Percentiles rank a stretch among this genome's conserved stretches.
Evolutionary conservation across 2,888 invertebrate species (phyloP).

Genomic region (Apotomis betuletana): DNA sequence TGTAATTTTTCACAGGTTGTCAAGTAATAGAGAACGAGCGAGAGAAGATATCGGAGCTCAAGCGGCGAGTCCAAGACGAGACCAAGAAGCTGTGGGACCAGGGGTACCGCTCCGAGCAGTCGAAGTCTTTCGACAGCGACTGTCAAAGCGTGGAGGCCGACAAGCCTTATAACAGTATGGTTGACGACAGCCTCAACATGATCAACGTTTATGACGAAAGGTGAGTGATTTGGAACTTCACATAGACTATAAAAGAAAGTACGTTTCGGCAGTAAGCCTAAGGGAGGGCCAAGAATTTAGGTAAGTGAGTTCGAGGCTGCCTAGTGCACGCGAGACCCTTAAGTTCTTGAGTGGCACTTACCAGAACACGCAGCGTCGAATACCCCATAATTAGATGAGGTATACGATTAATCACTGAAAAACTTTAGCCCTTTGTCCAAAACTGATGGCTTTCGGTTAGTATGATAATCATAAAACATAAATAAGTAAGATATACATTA

Average conservation of each 20-base stretch:
- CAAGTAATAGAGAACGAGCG: conserved; percentile 96
- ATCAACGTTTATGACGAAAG: conserved; percentile 72
- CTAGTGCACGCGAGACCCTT: too few relatives aligned
- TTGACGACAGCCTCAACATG: conserved; percentile 65
- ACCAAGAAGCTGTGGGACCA: conserved; percentile 94
- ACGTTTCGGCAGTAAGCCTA: too few relatives aligned
- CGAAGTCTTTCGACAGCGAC: conserved; percentile 61
- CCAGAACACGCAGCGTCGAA: too few relatives aligned
- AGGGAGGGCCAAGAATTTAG: conserved; percentile 67
- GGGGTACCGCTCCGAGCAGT: conserved; percentile 57
- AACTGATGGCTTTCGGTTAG: too few relatives aligned
- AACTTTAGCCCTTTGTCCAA: too few relatives aligned
- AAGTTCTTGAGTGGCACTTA: too few relatives aligned
- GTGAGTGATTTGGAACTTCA: conserved; percentile 53
- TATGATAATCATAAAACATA: too few relatives aligned
- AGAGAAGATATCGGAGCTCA: conserved; percentile 92
- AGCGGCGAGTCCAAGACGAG: conserved; percentile 93
- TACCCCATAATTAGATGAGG: too few relatives aligned
- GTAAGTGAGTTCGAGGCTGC: too few relatives aligned
- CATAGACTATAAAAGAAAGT: too few relatives aligned
- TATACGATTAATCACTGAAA: too few relatives aligned
- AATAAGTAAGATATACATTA: too few relatives aligned
- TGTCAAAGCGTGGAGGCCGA: conserved; percentile 53
- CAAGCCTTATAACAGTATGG: conserved; percentile 52
- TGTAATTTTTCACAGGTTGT: conserved; percentile 84